Percentiles rank a stretch among this genome's conserved stretches.
These are phyloP conservation scores for Gila robusta DNA, from an alignment of 2,797 vertebrate genomes.

Conservation along the genomic window DNA sequence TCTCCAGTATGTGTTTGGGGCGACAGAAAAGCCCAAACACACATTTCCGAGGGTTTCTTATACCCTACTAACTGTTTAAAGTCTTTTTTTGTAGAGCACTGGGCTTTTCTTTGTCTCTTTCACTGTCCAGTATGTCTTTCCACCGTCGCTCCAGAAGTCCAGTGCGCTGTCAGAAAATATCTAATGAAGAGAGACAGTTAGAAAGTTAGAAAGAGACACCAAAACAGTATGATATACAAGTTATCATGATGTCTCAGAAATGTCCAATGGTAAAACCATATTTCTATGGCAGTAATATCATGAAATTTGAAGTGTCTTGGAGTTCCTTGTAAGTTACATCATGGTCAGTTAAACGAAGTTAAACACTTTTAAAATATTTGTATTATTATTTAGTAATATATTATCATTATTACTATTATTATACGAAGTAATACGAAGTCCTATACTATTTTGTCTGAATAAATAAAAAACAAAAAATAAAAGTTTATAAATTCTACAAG, in stretches of 20 bases:
- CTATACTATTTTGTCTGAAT: no score
- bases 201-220: neutral
- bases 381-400: neutral
- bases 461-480: no score
- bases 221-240: neutral
- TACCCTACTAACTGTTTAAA: neutral
- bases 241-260: neutral
- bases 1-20: neutral
- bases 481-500: neutral
- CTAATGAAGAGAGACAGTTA: conserved; percentile 33
- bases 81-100: neutral
- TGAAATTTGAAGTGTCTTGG: neutral
- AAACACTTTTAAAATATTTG: neutral
- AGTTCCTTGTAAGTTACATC: no score
- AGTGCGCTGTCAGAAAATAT: conserved; percentile 30
- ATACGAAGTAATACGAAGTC: no score
- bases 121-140: neutral
- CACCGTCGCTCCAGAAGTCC: conserved; percentile 5
- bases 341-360: conserved; percentile 15
- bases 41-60: neutral
- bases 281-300: neutral
- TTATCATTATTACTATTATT: neutral
- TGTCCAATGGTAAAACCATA: neutral
- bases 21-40: neutral
- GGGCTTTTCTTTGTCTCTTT: neutral